phyloP scores from a whole-genome alignment of 2,797 vertebrate species.

The Pelochelys cantorii region DNA sequence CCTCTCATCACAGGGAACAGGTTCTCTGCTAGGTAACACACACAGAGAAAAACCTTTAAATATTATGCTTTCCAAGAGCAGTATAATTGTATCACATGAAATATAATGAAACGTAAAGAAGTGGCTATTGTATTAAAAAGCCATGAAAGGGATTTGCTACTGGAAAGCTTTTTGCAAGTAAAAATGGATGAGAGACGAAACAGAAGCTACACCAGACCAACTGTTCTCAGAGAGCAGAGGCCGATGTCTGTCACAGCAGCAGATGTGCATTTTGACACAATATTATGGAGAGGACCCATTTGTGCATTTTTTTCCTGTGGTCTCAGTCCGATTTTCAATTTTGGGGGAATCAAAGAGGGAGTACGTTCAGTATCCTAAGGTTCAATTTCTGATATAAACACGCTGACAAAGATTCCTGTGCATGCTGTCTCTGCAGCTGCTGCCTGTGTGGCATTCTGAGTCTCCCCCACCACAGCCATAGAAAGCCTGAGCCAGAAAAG shows the following conservation, averaged over 20 bases:
- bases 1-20: background rate
- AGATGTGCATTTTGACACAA: background rate
- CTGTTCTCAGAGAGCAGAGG: background rate
- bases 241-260: background rate
- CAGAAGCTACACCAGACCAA: background rate
- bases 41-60: background rate
- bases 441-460: background rate
- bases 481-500: background rate
- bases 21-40: background rate
- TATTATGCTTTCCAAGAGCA: background rate
- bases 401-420: background rate
- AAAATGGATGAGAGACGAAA: background rate
- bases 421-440: background rate
- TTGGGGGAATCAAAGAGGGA: background rate
- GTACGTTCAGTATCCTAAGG: background rate
- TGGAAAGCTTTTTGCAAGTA: constrained; percentile 3
- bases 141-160: background rate
- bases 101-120: background rate
- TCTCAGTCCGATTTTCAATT: background rate
- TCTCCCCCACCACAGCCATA: background rate
- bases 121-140: constrained; percentile 2
- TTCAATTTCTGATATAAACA: background rate
- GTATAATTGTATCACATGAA: background rate
- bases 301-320: too few relatives aligned
- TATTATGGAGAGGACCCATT: background rate